phyloP scores from a whole-genome alignment of 2,888 invertebrate genomes.

The Thereva unica region DNA sequence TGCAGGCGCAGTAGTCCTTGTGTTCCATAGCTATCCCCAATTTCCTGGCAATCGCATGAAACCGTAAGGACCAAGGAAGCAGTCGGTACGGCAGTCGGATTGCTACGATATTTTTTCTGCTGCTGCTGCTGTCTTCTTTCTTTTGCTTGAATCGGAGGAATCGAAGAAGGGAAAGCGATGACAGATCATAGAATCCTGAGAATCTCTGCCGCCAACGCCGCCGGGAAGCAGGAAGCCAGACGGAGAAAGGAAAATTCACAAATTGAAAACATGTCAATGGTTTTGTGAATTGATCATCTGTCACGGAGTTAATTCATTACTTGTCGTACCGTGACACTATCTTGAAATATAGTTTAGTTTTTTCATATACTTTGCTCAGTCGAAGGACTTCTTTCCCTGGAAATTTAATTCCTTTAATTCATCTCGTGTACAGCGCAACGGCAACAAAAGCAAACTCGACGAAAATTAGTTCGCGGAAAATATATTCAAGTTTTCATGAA shows the following conservation, averaged over 20 bases:
- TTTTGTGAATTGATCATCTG: slow-evolving; percentile 10
- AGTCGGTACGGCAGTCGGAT: too few species aligned
- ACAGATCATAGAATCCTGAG: slow-evolving; percentile 20
- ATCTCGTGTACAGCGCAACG: background rate
- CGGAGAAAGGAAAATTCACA: slow-evolving; percentile 21
- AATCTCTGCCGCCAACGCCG: slow-evolving; percentile 1
- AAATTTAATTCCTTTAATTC: slow-evolving; percentile 1
- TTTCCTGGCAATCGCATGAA: slow-evolving; percentile 33
- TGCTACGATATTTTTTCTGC: slow-evolving; percentile 9
- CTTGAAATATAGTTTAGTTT: slow-evolving; percentile 2
- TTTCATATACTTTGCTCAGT: background rate
- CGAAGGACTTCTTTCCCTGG: background rate
- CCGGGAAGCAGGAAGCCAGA: slow-evolving; percentile 15
- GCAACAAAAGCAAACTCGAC: background rate
- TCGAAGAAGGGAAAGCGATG: slow-evolving; percentile 11
- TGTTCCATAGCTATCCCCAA: slow-evolving; percentile 25
- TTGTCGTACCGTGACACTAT: background rate
- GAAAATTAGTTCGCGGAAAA: slow-evolving; percentile 12
- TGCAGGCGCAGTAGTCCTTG: background rate
- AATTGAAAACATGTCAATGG: slow-evolving; percentile 27
- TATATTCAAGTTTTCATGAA: background rate
- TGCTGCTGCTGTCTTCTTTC: background rate
- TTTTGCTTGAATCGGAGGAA: background rate
- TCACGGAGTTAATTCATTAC: slow-evolving; percentile 14
- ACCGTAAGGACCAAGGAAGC: slow-evolving; percentile 3